Percentiles rank a stretch among this genome's conserved stretches.
Evolutionary conservation across 2,797 vertebrate species (phyloP).

Genomic region (Falco berigora): DNA sequence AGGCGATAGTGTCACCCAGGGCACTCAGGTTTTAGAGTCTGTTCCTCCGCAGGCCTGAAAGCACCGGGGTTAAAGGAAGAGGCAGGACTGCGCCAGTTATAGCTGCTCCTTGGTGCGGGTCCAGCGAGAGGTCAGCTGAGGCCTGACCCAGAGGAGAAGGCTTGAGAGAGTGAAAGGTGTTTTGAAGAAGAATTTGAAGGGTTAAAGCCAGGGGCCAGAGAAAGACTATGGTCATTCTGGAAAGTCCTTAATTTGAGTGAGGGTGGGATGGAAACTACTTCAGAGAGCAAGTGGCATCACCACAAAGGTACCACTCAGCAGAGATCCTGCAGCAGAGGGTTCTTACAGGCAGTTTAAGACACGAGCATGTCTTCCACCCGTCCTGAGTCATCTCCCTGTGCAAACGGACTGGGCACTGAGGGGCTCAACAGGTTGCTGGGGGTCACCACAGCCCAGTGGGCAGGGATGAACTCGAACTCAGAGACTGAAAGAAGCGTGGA

Average conservation of each 20-base stretch:
- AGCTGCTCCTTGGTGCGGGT: accelerated
- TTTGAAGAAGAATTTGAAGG: not conserved
- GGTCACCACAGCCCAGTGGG: not conserved
- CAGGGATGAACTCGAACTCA: not conserved
- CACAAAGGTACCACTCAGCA: accelerated
- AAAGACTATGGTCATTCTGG: accelerated
- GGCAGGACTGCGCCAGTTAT: accelerated
- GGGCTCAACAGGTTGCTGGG: too few species aligned
- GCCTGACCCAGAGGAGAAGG: not conserved
- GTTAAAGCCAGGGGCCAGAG: not conserved
- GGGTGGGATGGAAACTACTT: not conserved
- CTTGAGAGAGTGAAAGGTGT: not conserved
- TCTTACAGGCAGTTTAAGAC: not conserved
- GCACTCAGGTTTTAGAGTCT: accelerated
- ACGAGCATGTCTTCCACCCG: not conserved
- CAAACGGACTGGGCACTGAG: not conserved
- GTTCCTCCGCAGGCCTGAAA: not conserved
- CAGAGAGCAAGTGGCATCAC: not conserved
- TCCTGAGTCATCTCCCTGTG: not conserved
- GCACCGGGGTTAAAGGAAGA: accelerated
- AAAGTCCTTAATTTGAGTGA: not conserved
- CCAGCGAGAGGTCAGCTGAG: not conserved
- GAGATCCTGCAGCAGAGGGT: not conserved
- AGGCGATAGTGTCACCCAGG: not conserved
- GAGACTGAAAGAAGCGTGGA: not conserved